Conservation (phyloP, 2,888 invertebrate species). For the Clostera curtula region DNA sequence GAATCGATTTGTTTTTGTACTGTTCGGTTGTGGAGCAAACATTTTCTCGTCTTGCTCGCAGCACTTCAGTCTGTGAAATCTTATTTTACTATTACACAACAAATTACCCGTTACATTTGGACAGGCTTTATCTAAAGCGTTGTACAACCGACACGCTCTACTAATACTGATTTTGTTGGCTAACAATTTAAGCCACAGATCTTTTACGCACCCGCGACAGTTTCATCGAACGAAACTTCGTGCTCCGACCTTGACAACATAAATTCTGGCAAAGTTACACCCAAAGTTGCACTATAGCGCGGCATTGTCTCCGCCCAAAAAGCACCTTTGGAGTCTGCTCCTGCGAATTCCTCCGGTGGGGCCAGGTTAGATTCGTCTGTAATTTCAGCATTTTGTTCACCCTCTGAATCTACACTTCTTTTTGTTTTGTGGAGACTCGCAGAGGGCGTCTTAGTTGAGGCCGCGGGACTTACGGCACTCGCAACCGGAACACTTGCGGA, state of each 20-base stretch:
- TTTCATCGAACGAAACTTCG: slow-evolving; percentile 79
- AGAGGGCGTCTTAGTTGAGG: slow-evolving; percentile 13
- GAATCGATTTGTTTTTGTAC: slow-evolving; percentile 22
- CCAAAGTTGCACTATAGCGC: slow-evolving; percentile 77
- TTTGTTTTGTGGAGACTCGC: slow-evolving; percentile 39
- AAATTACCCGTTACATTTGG: slow-evolving; percentile 46
- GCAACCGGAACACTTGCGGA: slow-evolving; percentile 38
- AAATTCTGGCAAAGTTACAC: slow-evolving; percentile 78
- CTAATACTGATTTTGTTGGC: slow-evolving; percentile 50
- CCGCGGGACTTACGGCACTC: slow-evolving; percentile 24
- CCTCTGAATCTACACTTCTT: slow-evolving; percentile 48
- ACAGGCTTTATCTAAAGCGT: slow-evolving; percentile 49
- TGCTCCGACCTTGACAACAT: slow-evolving; percentile 81
- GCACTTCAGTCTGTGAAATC: slow-evolving; percentile 50
- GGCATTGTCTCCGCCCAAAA: slow-evolving; percentile 80
- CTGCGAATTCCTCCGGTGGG: slow-evolving; percentile 68
- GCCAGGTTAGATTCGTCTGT: slow-evolving; percentile 55
- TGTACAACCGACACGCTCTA: slow-evolving; percentile 66
- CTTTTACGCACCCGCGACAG: slow-evolving; percentile 59
- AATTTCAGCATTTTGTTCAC: slow-evolving; percentile 43
- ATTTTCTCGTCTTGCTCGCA: slow-evolving; percentile 25
- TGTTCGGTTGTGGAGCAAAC: slow-evolving; percentile 25
- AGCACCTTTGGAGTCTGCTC: slow-evolving; percentile 74
- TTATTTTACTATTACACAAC: slow-evolving; percentile 54
- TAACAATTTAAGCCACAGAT: slow-evolving; percentile 37